Evolutionary conservation across 2,113 vertebrate species (phyloP), one percentile per base, ranked within the genome.

Genomic region (Halichoeres trimaculatus): DNA sequence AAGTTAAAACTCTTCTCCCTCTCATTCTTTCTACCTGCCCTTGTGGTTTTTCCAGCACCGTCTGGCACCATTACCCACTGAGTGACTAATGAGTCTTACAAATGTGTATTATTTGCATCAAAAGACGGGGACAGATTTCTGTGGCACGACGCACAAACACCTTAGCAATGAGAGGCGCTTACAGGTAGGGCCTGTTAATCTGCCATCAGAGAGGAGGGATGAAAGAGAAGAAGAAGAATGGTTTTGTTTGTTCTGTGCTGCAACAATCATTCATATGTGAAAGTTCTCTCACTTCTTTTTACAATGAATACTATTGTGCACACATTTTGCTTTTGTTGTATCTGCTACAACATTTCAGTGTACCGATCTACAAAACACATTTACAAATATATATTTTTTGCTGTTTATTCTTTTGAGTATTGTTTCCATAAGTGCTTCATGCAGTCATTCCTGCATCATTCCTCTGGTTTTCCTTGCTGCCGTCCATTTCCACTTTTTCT

Each of bases 21-120:
- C 35, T 51, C 66, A 48, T 84, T 80, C 59, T 68, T 80, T 72
- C 57, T 60, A 70, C 67, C 63, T 78, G 76, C 73, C 76, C 82
- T 85, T 76, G 70, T 76, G 75, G 56, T 51, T 85, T 87, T 88
- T 20, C 62, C 70, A 52, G 55, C 43, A 36, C 73, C 60, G 63
- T 83, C 82, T 88, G 82, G 80, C 74, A 74, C 78, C 81, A 81
- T 88, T 90, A 90, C 85, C 87, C 78, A 67, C 79, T 56, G 73
- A 88, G 82, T 79, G 87, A 84, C 85, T 78, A 90, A 92, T 89
- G 85, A 79, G 66, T 90, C 84, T 83, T 85, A 84, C 72, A 89
- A 89, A 90, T 85, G 71, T 81, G 83, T 86, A 74, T 78, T 67
- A 90, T 92, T 90, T 90, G 85, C 70, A 81, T 85, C 76, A 88